Base-by-base conservation (phyloP, 37 sponge, comb jelly and placozoan genomes). In the Chondrosia reniformis region DNA sequence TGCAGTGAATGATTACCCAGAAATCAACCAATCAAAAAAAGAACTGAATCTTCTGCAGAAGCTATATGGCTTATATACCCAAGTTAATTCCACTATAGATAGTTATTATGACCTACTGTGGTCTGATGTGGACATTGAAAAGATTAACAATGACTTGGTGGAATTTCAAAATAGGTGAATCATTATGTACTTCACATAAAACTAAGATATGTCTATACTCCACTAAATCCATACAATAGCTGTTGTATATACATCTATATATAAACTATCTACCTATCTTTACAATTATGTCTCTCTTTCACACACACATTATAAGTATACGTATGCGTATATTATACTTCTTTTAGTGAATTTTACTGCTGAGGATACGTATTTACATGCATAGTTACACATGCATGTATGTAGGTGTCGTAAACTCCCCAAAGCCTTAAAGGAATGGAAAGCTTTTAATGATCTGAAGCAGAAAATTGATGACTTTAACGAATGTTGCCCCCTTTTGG, bases 351-450 rank as follows among this genome's bases (percentile, higher is more conserved):
- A 49, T 49, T 49, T 10, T 49, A 19, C 52, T 19, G 52, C 52
- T 49, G 9, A 25, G 8, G 9, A 22, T 62, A 62, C 27, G 28
- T n/a, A 62, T 28, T 9, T 62, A 62, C 63, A 32, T 64, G 66
- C 33, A 36, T 64, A 28, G 4, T 64, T 15, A 15, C 13, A 19
- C 64, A 10, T 63, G 31, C 24, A 24, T 63, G 64, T 63, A 28
- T 63, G 43, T 58, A 94, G 97, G 54, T 97, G 98, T 76, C 90
- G 98, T 5, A 94, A 94, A 79, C 87, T 97, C 24, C 98, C 98
- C 41, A 94, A 94, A 49, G 98, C 81, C 2, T 54, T 97, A 85
- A 97, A 97, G 74, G 95, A 97, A 75, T 97, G 98, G 98, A 92
- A 83, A 52, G 98, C 98, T 17, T 97, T 89, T 78, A 85, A 84